Evolutionary conservation across 1,140 invertebrate species (phyloP).

Genomic region (Neelides sp.): DNA sequence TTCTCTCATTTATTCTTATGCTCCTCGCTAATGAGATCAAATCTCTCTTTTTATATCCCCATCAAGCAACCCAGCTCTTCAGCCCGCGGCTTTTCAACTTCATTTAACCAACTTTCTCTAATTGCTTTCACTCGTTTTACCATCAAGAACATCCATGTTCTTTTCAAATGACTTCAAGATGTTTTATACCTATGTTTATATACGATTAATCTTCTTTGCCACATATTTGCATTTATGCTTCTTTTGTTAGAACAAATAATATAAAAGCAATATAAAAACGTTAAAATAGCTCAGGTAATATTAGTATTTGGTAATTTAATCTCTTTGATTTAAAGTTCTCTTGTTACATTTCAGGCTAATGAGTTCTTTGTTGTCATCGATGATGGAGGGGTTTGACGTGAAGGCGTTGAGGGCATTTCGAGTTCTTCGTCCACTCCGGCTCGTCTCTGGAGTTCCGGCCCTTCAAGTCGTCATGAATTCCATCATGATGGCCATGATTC

Average conservation of each 20-base stretch:
- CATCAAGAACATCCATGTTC: too few species aligned
- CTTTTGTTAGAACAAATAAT: too few species aligned
- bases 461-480: slow-evolving; percentile 93
- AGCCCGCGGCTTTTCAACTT: slow-evolving; percentile 7
- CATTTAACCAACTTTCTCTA: not conserved
- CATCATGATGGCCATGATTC: slow-evolving; percentile 61
- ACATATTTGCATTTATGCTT: not conserved
- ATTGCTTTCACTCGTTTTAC: slow-evolving; percentile 6
- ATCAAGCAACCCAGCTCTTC: not conserved
- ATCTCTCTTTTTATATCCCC: too few species aligned
- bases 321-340: too few species aligned
- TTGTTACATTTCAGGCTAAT: slow-evolving; percentile 84
- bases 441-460: slow-evolving; percentile 98
- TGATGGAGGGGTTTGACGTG: slow-evolving; percentile 94
- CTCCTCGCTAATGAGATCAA: too few species aligned
- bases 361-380: slow-evolving; percentile 78
- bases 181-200: not conserved
- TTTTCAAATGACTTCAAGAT: not conserved
- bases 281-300: too few species aligned
- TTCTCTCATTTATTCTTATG: too few species aligned
- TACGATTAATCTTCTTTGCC: not conserved
- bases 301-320: slow-evolving; percentile 27
- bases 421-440: slow-evolving; percentile 85
- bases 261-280: too few species aligned
- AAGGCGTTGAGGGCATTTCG: slow-evolving; percentile 68